phyloP scores from a whole-genome alignment of 1,140 invertebrate genomes.

The Diabrotica virgifera region DNA sequence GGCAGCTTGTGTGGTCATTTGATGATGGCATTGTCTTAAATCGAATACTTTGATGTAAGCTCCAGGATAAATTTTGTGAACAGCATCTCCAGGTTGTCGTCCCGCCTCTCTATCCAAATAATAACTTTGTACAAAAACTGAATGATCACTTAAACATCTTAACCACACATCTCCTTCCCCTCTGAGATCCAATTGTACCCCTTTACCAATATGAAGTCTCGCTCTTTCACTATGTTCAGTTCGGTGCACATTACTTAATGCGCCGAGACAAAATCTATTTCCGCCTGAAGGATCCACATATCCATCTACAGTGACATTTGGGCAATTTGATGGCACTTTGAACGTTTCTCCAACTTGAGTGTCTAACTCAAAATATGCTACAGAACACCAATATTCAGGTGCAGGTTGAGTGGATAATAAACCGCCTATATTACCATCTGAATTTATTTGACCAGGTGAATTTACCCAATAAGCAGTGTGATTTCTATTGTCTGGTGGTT shows the following conservation, averaged over 20 bases:
- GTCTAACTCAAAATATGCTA: conserved; percentile 98
- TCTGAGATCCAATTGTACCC: conserved; percentile 87
- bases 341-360: conserved; percentile 98
- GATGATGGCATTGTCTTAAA: conserved; percentile 90
- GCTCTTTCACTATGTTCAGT: conserved; percentile 91
- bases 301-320: conserved; percentile 94
- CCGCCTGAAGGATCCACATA: conserved; percentile 97
- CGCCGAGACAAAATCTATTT: conserved; percentile 95
- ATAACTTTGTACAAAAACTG: conserved; percentile 98
- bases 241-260: conserved; percentile 97
- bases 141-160: conserved; percentile 93
- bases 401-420: conserved; percentile 78
- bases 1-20: conserved; percentile 92
- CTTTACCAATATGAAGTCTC: conserved; percentile 80
- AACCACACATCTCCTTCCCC: conserved; percentile 98
- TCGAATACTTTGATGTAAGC: conserved; percentile 98
- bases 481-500: no score
- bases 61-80: conserved; percentile 97
- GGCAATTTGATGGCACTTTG: conserved; percentile 92
- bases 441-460: conserved; percentile 46
- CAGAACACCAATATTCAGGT: conserved; percentile 99
- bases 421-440: conserved; percentile 51
- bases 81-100: conserved; percentile 92
- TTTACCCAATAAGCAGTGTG: conserved; percentile 27
- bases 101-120: conserved; percentile 97